Conservation (phyloP, 2,888 invertebrate genomes). For the Peribatodes rhomboidaria region DNA sequence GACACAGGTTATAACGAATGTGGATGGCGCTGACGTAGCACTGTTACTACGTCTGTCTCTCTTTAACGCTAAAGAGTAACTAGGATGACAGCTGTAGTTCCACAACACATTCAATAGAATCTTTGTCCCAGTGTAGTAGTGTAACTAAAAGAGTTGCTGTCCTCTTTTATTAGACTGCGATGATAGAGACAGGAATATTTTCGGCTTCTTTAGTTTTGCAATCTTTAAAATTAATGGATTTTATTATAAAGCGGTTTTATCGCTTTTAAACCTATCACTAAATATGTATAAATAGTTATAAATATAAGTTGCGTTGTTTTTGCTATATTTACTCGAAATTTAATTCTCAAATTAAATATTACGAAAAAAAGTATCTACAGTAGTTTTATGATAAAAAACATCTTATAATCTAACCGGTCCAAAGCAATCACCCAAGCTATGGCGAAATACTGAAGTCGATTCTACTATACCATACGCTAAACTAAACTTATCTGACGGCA, state of each 20-base stretch:
- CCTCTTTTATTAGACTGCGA: background rate
- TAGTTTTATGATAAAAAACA: background rate
- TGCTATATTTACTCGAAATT: background rate
- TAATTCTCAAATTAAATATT: background rate
- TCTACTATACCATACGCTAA: background rate
- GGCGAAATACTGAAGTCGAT: background rate
- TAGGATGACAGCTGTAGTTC: no score
- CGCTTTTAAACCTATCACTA: background rate
- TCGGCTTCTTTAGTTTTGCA: background rate
- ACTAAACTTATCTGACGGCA: background rate
- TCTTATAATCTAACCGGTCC: background rate
- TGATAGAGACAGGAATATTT: background rate
- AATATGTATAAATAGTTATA: background rate
- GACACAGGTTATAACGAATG: no score
- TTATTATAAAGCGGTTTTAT: background rate
- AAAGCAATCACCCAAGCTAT: constrained; percentile 3
- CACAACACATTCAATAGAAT: no score
- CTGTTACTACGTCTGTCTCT: no score
- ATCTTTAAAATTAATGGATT: background rate
- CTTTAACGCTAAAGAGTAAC: no score
- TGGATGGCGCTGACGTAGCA: no score
- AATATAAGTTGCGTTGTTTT: background rate
- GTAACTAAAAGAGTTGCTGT: no score
- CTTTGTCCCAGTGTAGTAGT: no score
- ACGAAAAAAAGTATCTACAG: background rate